phyloP scores from a whole-genome alignment of 1,140 invertebrate genomes.

The Apis dorsata region DNA sequence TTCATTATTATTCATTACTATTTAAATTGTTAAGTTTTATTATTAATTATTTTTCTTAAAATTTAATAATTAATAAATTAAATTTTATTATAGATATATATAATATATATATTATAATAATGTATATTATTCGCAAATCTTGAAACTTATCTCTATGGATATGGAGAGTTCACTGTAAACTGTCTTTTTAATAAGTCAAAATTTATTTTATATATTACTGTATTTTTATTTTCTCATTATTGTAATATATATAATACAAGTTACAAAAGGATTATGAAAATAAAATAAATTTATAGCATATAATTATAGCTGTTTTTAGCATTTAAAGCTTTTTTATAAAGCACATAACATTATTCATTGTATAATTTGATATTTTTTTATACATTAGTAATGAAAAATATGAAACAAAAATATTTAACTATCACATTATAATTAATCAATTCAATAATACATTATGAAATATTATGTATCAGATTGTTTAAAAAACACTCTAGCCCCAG shows the following conservation, averaged over 20 bases:
- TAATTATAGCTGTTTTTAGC: background rate
- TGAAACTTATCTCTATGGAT: too few species aligned
- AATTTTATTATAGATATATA: too few species aligned
- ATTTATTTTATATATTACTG: conserved; percentile 6
- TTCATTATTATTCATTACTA: too few species aligned
- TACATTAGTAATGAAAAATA: conserved; percentile 22
- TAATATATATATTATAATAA: too few species aligned
- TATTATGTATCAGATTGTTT: conserved; percentile 78
- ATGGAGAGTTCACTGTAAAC: too few species aligned
- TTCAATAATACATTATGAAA: background rate
- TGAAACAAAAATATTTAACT: conserved; percentile 23
- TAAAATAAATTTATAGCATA: conserved; percentile 41
- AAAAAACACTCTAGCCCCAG: conserved; percentile 97
- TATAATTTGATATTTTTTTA: conserved; percentile 1
- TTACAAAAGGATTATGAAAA: conserved; percentile 46
- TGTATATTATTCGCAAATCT: too few species aligned
- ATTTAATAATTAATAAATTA: too few species aligned
- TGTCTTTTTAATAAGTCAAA: background rate
- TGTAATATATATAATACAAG: conserved; percentile 17
- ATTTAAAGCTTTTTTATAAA: conserved; percentile 34
- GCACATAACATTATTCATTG: conserved; percentile 31
- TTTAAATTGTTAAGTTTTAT: too few species aligned
- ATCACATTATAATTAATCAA: background rate
- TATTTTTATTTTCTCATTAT: conserved; percentile 44
- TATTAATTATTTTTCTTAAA: too few species aligned